Evolutionary conservation across 2,888 invertebrate species (phyloP).

Genomic region (Xanthia icteritia): DNA sequence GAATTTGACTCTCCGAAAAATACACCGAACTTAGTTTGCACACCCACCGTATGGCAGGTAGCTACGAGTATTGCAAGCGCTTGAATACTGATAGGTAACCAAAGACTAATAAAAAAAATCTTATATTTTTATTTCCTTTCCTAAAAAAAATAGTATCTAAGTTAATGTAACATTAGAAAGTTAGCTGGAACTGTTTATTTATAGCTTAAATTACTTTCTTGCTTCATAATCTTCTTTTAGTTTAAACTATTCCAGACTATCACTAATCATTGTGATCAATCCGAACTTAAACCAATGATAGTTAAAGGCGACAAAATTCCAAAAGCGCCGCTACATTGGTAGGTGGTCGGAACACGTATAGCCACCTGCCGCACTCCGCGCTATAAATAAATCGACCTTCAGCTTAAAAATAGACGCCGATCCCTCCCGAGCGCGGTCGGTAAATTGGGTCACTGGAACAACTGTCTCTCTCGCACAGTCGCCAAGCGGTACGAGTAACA

Average conservation of each 20-base stretch:
- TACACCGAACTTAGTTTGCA: background rate
- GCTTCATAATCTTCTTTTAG: background rate
- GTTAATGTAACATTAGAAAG: background rate
- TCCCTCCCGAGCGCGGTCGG: constrained; percentile 88
- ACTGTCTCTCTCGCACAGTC: constrained; percentile 75
- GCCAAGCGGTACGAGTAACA: constrained; percentile 64
- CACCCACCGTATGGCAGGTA: background rate
- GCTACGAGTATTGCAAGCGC: background rate
- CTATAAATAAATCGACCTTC: constrained; percentile 90
- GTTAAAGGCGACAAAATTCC: constrained; percentile 18
- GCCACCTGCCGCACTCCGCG: constrained; percentile 74
- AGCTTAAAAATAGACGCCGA: constrained; percentile 89
- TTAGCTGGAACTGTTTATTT: background rate
- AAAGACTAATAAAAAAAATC: background rate
- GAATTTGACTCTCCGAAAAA: background rate
- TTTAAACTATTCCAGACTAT: background rate
- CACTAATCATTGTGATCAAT: background rate
- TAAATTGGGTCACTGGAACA: constrained; percentile 86
- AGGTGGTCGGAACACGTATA: constrained; percentile 67
- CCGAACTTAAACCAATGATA: constrained; percentile 4
- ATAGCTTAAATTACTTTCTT: background rate
- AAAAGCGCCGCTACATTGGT: constrained; percentile 40
- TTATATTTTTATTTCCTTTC: background rate
- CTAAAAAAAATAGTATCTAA: too few species aligned
- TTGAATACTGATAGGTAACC: background rate